A percentile compares a stretch with the other conserved stretches of the same genome.
Conservation (phyloP, 2,113 vertebrate genomes). For the Acanthisitta chloris region DNA sequence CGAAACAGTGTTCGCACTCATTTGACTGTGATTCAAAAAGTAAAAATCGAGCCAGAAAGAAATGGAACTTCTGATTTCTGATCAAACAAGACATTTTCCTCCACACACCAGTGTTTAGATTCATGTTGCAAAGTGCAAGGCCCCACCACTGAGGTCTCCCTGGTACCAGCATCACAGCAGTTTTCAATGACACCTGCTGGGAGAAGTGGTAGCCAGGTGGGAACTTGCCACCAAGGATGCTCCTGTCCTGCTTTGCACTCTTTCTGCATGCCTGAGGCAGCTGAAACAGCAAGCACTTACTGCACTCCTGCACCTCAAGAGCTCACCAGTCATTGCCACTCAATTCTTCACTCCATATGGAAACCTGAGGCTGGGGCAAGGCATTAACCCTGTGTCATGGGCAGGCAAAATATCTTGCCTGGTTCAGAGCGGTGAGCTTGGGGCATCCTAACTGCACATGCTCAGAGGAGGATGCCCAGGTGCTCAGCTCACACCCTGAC, state of each 20-base stretch:
- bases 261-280: background rate
- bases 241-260: background rate
- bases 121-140: accelerated
- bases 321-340: accelerated
- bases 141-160: background rate
- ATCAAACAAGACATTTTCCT: background rate
- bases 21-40: background rate
- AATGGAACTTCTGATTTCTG: background rate
- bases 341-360: accelerated
- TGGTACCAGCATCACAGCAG: background rate
- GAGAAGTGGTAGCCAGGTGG: accelerated
- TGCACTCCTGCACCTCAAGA: accelerated
- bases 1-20: background rate
- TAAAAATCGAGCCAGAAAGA: background rate
- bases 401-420: accelerated
- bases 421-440: accelerated
- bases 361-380: accelerated
- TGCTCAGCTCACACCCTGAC: background rate
- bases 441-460: no score
- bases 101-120: background rate
- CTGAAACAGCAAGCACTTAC: accelerated
- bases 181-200: background rate
- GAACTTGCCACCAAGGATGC: background rate
- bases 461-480: background rate
- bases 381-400: accelerated